Conservation (phyloP, 2,888 invertebrate species). For the Caenorhabditis zanzibari region DNA sequence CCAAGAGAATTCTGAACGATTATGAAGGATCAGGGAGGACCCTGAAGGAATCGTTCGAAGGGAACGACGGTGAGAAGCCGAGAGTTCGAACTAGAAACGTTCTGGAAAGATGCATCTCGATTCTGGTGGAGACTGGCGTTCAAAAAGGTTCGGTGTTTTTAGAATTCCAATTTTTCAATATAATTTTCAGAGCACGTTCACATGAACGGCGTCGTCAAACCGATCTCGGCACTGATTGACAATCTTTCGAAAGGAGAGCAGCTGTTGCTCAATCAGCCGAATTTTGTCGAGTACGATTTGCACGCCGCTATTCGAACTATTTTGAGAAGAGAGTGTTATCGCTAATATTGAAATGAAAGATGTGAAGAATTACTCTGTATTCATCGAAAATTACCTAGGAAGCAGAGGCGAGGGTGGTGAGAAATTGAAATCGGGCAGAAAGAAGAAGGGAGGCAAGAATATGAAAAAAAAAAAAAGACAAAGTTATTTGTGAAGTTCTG, state of each 20-base stretch:
- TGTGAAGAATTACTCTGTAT: conserved; percentile 45
- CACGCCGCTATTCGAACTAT: conserved; percentile 86
- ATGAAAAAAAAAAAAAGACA: conserved; percentile 33
- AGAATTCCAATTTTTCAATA: too few species aligned
- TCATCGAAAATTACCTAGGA: conserved; percentile 43
- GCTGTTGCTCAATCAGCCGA: conserved; percentile 63
- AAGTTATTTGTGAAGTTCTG: conserved; percentile 26
- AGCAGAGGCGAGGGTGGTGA: conserved; percentile 30
- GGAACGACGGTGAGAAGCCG: conserved; percentile 61
- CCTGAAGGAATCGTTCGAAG: conserved; percentile 83
- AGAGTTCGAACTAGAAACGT: conserved; percentile 69
- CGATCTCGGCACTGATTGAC: conserved; percentile 70
- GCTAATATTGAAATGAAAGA: conserved; percentile 13
- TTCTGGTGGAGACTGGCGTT: conserved; percentile 87
- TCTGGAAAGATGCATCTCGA: conserved; percentile 84
- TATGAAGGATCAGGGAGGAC: too few species aligned
- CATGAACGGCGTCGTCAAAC: conserved; percentile 78
- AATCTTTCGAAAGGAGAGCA: conserved; percentile 73
- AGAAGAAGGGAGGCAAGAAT: conserved; percentile 49
- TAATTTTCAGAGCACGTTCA: conserved; percentile 83
- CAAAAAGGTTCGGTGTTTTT: conserved; percentile 82
- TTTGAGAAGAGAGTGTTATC: conserved; percentile 84
- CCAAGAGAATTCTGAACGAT: too few species aligned
- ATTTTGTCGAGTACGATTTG: conserved; percentile 85
- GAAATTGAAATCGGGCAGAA: conserved; percentile 27